Evolutionary conservation across 2,113 vertebrate genomes (phyloP), one percentile per base, ranked within the genome.

Genomic region (Bagarius yarrelli): DNA sequence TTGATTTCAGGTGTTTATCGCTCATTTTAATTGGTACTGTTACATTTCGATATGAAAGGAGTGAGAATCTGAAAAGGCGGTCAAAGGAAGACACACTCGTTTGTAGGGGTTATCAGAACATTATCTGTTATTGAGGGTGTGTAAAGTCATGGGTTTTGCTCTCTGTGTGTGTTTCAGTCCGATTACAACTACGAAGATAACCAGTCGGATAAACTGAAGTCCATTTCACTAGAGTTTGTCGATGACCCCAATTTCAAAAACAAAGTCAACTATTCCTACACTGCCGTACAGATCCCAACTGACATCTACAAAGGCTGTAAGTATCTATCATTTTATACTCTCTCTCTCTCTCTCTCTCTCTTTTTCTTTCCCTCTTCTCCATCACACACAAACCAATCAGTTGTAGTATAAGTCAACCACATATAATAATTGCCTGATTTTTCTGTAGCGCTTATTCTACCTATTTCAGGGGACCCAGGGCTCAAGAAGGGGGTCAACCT

Each of bases 231-330:
- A 91, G 96, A 98, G 84, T 99, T 99, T 89, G 92, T 94, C 0
- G 95, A 98, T 0, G 98, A 99, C 50, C 86, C 91, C 36, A 97
- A 97, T 92, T 99, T 99, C 89, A 99, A 97, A 90, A 97, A 96
- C 89, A 97, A 96, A 89, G 97, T 99, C 92, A 99, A 99, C 94
- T 98, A 98, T 88, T 96, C 96, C 0, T 96, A 96, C 4, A 95
- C 96, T 1, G 98, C 98, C 0, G 98, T 99, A 82, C 98, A 99
- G 95, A 99, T 99, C 88, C 98, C 98, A 40, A 99, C 97, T n/a
- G 98, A 99, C 91, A 99, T 99, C 91, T 99, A 98, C 94, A 99
- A 98, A 93, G 98, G 98, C 95, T 99, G 98, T 99, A 88, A 98
- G 98, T 97, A 87, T 64, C 61, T 1, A 27, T 27, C 25, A 2